Evolutionary conservation across 2,113 vertebrate genomes (phyloP).

Genomic region (Toxotes jaculatrix): DNA sequence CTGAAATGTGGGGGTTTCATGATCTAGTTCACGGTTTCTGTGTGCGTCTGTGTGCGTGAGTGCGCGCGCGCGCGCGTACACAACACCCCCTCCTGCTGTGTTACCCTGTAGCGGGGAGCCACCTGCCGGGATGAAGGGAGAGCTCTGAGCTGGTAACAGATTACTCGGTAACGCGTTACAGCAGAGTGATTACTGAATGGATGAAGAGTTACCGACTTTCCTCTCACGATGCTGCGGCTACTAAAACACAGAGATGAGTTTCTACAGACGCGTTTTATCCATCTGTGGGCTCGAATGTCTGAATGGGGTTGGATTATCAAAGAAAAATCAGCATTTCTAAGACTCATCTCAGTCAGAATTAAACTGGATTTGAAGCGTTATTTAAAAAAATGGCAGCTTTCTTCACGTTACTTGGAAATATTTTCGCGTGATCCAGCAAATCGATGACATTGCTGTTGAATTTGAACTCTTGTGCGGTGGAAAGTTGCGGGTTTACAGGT

Average conservation of each 20-base stretch:
- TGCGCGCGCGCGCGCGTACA: background rate
- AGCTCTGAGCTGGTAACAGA: conserved; percentile 24
- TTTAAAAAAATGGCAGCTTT: too few relatives aligned
- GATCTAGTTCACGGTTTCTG: background rate
- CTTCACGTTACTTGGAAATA: too few relatives aligned
- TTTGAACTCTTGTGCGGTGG: background rate
- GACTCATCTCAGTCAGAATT: too few relatives aligned
- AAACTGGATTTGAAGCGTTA: too few relatives aligned
- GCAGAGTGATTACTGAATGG: background rate
- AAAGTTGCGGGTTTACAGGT: background rate
- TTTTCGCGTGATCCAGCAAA: background rate
- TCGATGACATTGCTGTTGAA: background rate
- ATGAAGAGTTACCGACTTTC: background rate
- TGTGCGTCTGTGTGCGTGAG: background rate
- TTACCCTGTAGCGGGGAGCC: conserved; percentile 77
- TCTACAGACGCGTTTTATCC: rapidly evolving
- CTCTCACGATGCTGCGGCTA: background rate
- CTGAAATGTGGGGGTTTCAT: background rate
- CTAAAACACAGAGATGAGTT: background rate
- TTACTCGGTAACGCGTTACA: conserved; percentile 46
- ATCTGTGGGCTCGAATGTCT: background rate
- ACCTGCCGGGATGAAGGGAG: conserved; percentile 77
- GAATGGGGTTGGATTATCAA: background rate
- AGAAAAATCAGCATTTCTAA: background rate
- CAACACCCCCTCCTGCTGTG: conserved; percentile 41